Evolutionary conservation across 2,888 invertebrate genomes (phyloP).

Genomic region (Escarpia spicata): DNA sequence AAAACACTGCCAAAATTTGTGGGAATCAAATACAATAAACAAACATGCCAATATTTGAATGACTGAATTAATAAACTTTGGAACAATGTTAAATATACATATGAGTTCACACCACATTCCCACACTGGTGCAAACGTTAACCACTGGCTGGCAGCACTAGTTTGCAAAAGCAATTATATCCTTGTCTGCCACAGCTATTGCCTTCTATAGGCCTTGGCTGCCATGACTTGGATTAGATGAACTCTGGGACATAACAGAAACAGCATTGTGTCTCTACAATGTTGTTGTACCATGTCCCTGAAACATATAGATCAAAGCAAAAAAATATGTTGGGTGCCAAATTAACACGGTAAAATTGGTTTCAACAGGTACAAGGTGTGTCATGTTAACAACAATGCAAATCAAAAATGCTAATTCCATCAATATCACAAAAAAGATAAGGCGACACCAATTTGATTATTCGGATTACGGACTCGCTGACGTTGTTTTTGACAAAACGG

Average conservation of each 20-base stretch:
- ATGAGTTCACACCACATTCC: not conserved
- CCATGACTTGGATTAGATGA: conserved; percentile 22
- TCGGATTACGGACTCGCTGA: too few relatives aligned
- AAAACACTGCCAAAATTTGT: not conserved
- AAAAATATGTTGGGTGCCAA: too few relatives aligned
- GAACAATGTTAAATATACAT: not conserved
- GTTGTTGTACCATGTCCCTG: not conserved
- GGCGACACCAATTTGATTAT: too few relatives aligned
- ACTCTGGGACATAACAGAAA: conserved; percentile 21
- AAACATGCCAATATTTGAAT: not conserved
- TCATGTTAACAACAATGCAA: too few relatives aligned
- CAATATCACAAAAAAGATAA: too few relatives aligned
- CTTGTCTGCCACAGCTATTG: conserved; percentile 17
- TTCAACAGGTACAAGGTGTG: too few relatives aligned
- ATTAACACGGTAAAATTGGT: too few relatives aligned
- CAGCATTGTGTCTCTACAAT: not conserved
- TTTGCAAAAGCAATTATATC: not conserved
- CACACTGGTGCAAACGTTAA: not conserved
- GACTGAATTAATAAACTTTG: not conserved
- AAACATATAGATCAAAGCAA: not conserved
- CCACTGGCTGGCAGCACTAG: conserved; percentile 4
- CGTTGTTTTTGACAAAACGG: too few relatives aligned
- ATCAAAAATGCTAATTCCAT: too few relatives aligned
- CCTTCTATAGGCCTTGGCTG: conserved; percentile 2
- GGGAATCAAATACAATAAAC: not conserved